These are phyloP conservation scores for Diplazon laetatorius DNA, from an alignment of 2,888 invertebrate genomes.

Conservation along the genomic window DNA sequence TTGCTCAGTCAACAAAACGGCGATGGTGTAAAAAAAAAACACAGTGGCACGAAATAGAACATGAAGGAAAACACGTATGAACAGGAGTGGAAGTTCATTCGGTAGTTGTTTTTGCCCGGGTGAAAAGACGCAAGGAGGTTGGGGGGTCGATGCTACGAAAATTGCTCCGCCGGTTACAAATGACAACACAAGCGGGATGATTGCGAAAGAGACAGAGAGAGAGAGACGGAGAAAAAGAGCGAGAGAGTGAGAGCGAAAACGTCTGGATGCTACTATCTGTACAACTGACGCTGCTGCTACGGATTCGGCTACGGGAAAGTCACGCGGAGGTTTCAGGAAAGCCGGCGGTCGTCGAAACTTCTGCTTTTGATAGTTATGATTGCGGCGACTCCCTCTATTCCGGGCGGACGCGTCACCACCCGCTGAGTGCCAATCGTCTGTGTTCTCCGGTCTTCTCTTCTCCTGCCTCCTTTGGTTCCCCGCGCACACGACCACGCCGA, in stretches of 20 bases:
- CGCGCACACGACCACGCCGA: constrained; percentile 7
- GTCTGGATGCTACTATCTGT: constrained; percentile 12
- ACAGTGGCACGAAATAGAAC: constrained; percentile 28
- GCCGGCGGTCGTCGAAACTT: constrained; percentile 68
- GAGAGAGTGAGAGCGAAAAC: too few relatives aligned
- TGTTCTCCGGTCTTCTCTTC: constrained; percentile 25
- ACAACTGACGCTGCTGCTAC: constrained; percentile 22
- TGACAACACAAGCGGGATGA: constrained; percentile 76
- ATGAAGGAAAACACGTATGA: constrained; percentile 25
- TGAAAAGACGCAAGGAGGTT: constrained; percentile 30
- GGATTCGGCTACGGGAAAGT: constrained; percentile 38
- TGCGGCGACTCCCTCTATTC: constrained; percentile 70
- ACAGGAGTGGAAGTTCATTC: constrained; percentile 37
- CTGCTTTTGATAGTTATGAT: constrained; percentile 78
- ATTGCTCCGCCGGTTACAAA: constrained; percentile 73
- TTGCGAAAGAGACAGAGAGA: constrained; percentile 63
- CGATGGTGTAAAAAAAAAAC: background rate
- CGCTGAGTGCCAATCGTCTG: constrained; percentile 71
- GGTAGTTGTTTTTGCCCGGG: constrained; percentile 68
- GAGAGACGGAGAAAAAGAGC: too few relatives aligned
- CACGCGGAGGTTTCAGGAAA: constrained; percentile 57
- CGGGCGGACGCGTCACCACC: constrained; percentile 69
- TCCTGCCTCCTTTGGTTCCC: background rate
- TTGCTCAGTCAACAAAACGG: too few relatives aligned
- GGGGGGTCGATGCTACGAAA: constrained; percentile 67